Conservation (phyloP, 1,140 invertebrate species). For the Drosophila obscura region DNA sequence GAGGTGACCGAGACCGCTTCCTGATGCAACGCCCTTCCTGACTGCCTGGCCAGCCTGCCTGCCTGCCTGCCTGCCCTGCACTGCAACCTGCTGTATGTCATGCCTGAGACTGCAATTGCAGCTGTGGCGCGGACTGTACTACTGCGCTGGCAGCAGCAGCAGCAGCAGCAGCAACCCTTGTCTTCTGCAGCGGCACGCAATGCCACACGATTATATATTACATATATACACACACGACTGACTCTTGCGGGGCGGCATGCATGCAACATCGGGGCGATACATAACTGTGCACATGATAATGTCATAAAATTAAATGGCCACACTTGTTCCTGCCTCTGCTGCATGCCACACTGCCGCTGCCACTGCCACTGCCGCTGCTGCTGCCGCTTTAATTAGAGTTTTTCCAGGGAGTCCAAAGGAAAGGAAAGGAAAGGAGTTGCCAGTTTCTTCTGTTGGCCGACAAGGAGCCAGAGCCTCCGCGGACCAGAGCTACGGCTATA, state of each 20-base stretch:
- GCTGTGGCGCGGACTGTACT: too few relatives aligned
- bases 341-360: slow-evolving; percentile 11
- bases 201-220: slow-evolving; percentile 27
- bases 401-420: slow-evolving; percentile 59
- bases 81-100: slow-evolving; percentile 27
- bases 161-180: slow-evolving; percentile 54
- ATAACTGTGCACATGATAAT: slow-evolving; percentile 78
- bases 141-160: slow-evolving; percentile 24
- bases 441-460: not conserved
- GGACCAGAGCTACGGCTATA: slow-evolving; percentile 53
- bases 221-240: slow-evolving; percentile 21
- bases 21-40: too few relatives aligned
- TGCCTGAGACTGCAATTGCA: slow-evolving; percentile 58
- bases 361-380: slow-evolving; percentile 29
- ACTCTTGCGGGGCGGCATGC: slow-evolving; percentile 11
- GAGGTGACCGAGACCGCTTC: too few relatives aligned
- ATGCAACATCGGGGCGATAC: slow-evolving; percentile 27
- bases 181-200: slow-evolving; percentile 47
- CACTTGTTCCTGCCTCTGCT: slow-evolving; percentile 56
- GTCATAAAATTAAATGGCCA: slow-evolving; percentile 82
- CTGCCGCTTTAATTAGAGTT: slow-evolving; percentile 73
- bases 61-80: not conserved
- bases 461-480: slow-evolving; percentile 5
- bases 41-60: slow-evolving; percentile 10
- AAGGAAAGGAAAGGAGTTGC: slow-evolving; percentile 52